phyloP scores from a whole-genome alignment of 2,888 invertebrate genomes.

The Linnaemya vulpina region DNA sequence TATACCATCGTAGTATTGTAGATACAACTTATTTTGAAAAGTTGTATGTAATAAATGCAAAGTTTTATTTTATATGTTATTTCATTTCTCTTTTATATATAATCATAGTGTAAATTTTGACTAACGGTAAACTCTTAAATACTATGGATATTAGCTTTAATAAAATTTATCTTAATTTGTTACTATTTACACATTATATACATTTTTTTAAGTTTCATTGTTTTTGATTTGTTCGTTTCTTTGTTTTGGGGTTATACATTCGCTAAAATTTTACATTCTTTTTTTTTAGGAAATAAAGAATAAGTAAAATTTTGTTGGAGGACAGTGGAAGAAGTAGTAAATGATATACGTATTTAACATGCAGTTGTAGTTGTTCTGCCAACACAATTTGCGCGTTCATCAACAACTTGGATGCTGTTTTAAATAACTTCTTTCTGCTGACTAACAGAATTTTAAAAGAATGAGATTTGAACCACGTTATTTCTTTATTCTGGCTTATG shows the following conservation, averaged over 20 bases:
- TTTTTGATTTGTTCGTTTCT: not conserved
- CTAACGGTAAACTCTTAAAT: constrained; percentile 46
- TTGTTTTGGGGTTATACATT: not conserved
- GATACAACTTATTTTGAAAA: constrained; percentile 19
- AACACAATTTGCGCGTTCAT: constrained; percentile 62
- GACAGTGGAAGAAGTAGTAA: not conserved
- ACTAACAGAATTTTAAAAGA: not conserved
- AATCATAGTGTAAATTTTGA: constrained; percentile 22
- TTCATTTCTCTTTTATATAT: not conserved
- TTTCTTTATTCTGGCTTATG: too few relatives aligned
- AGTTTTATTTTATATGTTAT: not conserved
- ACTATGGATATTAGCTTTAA: constrained; percentile 24
- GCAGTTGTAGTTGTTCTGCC: constrained; percentile 50
- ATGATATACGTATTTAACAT: constrained; percentile 5
- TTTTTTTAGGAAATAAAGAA: constrained; percentile 4
- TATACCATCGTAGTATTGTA: constrained; percentile 42
- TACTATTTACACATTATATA: constrained; percentile 59
- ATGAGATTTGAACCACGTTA: not conserved
- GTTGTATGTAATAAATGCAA: constrained; percentile 55
- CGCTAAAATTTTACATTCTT: constrained; percentile 3
- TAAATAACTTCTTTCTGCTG: not conserved
- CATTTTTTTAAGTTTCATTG: not conserved
- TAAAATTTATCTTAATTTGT: constrained; percentile 35
- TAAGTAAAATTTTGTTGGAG: not conserved
- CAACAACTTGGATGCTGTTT: constrained; percentile 53